phyloP scores from a whole-genome alignment of 2,113 vertebrate species.

The Damaliscus lunatus region DNA sequence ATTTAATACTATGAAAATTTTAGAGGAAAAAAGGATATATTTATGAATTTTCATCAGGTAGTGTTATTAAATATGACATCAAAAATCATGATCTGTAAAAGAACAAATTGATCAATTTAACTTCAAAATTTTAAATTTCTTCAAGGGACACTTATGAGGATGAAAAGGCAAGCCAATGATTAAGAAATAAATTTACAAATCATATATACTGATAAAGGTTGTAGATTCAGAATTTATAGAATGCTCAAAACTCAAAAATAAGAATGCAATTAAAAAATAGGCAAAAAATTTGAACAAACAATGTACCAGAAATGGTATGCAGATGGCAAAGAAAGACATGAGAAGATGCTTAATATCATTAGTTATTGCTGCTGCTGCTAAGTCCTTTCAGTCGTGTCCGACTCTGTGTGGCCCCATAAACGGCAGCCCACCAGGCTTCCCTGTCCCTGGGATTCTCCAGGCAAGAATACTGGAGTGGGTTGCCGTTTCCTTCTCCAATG shows the following conservation, averaged over 20 bases:
- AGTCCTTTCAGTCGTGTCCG: no score
- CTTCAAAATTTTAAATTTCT: neutral
- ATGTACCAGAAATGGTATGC: neutral
- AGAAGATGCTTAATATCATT: neutral
- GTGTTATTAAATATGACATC: neutral
- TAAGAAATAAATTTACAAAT: neutral
- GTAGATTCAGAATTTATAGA: neutral
- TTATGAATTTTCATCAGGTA: neutral
- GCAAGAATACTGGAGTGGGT: no score
- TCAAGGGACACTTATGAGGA: neutral
- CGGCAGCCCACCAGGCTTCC: no score
- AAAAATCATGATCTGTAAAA: neutral
- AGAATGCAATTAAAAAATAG: neutral
- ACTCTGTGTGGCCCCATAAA: no score
- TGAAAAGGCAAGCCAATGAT: neutral
- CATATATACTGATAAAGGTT: neutral
- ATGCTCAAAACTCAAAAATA: neutral
- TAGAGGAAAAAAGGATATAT: neutral
- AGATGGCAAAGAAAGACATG: neutral
- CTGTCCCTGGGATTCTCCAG: no score
- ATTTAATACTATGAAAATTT: neutral
- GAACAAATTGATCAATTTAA: neutral
- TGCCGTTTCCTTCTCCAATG: no score
- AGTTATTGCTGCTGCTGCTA: neutral
- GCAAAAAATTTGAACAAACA: neutral